phyloP scores from a whole-genome alignment of 2,888 invertebrate species.

The Nemotelus pantherinus region DNA sequence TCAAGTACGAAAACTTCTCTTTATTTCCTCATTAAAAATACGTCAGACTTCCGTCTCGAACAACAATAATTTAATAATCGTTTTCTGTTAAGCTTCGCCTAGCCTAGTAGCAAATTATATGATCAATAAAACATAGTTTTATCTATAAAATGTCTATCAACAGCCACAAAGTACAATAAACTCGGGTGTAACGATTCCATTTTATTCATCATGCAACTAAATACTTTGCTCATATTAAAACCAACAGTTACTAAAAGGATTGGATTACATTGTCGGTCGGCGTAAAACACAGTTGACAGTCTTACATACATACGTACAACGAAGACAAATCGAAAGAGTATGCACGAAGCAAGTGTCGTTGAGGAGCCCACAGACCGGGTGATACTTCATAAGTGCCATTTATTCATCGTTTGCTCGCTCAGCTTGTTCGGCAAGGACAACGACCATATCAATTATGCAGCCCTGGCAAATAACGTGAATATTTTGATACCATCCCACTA shows the following conservation, averaged over 20 bases:
- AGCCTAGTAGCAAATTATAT: no score
- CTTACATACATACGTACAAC: not conserved
- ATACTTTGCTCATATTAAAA: slow-evolving; percentile 40
- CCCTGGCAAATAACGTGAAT: slow-evolving; percentile 24
- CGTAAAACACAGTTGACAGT: not conserved
- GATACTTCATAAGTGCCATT: slow-evolving; percentile 30
- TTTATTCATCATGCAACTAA: slow-evolving; percentile 36
- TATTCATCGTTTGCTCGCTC: slow-evolving; percentile 21
- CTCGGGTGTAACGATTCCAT: slow-evolving; percentile 2
- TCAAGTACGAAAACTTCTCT: no score
- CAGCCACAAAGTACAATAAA: no score
- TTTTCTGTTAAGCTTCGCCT: no score
- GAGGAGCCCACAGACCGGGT: not conserved
- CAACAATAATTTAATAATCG: no score
- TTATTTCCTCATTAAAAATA: no score
- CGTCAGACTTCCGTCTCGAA: no score
- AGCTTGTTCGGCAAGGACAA: slow-evolving; percentile 1
- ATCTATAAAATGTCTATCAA: no score
- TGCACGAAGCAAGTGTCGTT: not conserved
- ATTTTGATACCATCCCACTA: slow-evolving; percentile 5
- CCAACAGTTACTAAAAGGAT: slow-evolving; percentile 29
- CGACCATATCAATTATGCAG: slow-evolving; percentile 40
- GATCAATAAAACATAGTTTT: no score
- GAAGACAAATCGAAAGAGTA: not conserved
- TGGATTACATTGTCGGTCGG: slow-evolving; percentile 22